Evolutionary conservation across 1,140 invertebrate genomes (phyloP).

Genomic region (Phymastichus coffea): DNA sequence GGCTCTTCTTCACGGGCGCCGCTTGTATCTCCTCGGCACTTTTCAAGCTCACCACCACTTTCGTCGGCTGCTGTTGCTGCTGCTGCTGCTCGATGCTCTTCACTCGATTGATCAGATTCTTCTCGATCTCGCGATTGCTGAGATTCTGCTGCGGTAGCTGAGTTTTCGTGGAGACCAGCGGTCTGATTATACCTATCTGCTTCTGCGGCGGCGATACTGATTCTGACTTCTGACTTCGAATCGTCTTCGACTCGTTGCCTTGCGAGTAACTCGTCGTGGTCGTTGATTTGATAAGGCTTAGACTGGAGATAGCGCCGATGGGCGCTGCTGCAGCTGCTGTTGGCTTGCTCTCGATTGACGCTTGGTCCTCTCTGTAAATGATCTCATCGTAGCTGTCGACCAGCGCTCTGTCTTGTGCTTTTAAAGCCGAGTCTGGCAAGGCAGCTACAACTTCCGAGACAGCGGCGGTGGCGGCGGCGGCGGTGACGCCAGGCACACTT

Average conservation of each 20-base stretch:
- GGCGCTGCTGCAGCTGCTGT: constrained; percentile 35
- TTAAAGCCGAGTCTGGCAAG: background rate
- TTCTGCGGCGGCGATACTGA: constrained; percentile 49
- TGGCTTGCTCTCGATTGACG: constrained; percentile 29
- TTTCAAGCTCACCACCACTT: constrained; percentile 55
- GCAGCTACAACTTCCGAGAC: background rate
- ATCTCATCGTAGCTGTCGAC: constrained; percentile 12
- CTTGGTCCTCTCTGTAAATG: constrained; percentile 17
- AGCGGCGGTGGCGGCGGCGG: no score
- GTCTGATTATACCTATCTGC: constrained; percentile 64
- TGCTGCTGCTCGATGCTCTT: constrained; percentile 60
- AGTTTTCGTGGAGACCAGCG: constrained; percentile 58
- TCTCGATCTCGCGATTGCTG: constrained; percentile 67
- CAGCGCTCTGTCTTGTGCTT: constrained; percentile 1
- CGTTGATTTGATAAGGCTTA: constrained; percentile 41
- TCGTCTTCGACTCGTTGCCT: constrained; percentile 45
- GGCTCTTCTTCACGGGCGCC: constrained; percentile 47
- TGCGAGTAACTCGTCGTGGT: constrained; percentile 37
- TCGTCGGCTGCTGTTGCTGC: constrained; percentile 42
- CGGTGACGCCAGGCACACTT: background rate
- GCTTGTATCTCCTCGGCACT: constrained; percentile 53
- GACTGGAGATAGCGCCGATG: constrained; percentile 43
- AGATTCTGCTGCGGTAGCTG: constrained; percentile 53
- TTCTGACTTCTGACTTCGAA: constrained; percentile 44
- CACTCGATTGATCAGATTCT: constrained; percentile 69